Evolutionary conservation across 2,113 vertebrate genomes (phyloP), one percentile per base, ranked within the genome.

Genomic region (Mastomys natalensis): DNA sequence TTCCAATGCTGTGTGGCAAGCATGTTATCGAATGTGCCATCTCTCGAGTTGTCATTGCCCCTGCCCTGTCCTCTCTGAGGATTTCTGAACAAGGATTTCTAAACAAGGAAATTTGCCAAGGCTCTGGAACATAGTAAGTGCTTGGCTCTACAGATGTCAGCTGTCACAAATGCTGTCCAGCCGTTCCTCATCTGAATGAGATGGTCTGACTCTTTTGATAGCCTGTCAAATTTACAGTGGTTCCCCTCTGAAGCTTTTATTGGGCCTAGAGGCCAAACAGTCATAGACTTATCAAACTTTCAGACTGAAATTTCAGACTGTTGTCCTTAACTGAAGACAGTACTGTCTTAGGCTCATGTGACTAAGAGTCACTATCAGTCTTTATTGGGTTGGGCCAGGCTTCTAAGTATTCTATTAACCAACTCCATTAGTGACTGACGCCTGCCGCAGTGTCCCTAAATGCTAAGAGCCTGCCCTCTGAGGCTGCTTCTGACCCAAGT

Each of bases 61-160:
- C 53, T 40, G n/a, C 31, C 74, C 34, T 7, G 81, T 51, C 10
- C 1, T 29, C 58, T 68, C 51, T 64, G 68, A 77, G 82, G 81
- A 60, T 19, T 48, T 26, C 74, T 45, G 24, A 66, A 16, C 86
- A 95, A 78, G 86, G 81, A 60, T 19, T 48, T 26, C 68, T 37
- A 24, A 66, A 16, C 86, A 95, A 74, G 64, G 48, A 89, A 22
- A 82, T 70, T 72, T 89, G 11, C 66, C 89, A 91, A 68, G 87
- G 73, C 55, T 53, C 53, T 81, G 45, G 62, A 66, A 94, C 10
- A 55, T 0, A 90, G 72, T 68, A 37, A 62, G 31, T 60, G 19
- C 34, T 96, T 51, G 62, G 17, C 31, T 91, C 62, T 53, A 43
- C 3, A 94, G 58, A 62, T 66, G 17, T 64, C 64, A 80, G 19